Evolutionary conservation across 2,797 vertebrate genomes (phyloP).

Genomic region (Crenichthys baileyi): DNA sequence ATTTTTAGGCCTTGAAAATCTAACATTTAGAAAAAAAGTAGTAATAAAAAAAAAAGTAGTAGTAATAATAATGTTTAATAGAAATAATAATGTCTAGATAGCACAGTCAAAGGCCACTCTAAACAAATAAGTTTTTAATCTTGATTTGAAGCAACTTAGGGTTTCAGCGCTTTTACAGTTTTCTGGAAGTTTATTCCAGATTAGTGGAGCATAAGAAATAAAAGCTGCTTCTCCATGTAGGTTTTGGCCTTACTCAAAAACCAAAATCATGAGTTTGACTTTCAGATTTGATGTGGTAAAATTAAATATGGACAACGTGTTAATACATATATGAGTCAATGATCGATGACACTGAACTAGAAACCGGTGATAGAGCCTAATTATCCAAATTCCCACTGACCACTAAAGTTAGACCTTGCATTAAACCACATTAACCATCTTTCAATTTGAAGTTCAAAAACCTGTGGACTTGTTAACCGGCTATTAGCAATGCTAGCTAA

Average conservation of each 20-base stretch:
- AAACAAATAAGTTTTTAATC: too few relatives aligned
- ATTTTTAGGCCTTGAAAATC: slow-evolving; percentile 2
- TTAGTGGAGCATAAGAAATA: too few relatives aligned
- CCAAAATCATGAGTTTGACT: neutral
- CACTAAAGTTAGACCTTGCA: neutral
- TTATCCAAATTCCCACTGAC: neutral
- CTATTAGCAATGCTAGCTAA: too few relatives aligned
- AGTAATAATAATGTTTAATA: too few relatives aligned
- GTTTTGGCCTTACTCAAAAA: neutral
- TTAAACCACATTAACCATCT: neutral
- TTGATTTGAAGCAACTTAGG: too few relatives aligned
- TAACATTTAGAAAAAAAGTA: neutral
- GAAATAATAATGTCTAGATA: too few relatives aligned
- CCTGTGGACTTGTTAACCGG: neutral
- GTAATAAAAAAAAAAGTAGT: too few relatives aligned
- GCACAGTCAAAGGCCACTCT: too few relatives aligned
- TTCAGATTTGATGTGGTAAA: neutral
- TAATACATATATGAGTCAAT: too few relatives aligned
- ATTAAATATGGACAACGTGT: too few relatives aligned
- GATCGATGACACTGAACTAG: neutral
- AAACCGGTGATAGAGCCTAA: neutral
- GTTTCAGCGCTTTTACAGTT: too few relatives aligned
- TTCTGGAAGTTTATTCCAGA: too few relatives aligned
- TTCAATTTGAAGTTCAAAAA: neutral
- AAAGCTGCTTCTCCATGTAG: neutral